Base-by-base conservation (phyloP, 2,888 invertebrate genomes). In the Oligia strigilis region DNA sequence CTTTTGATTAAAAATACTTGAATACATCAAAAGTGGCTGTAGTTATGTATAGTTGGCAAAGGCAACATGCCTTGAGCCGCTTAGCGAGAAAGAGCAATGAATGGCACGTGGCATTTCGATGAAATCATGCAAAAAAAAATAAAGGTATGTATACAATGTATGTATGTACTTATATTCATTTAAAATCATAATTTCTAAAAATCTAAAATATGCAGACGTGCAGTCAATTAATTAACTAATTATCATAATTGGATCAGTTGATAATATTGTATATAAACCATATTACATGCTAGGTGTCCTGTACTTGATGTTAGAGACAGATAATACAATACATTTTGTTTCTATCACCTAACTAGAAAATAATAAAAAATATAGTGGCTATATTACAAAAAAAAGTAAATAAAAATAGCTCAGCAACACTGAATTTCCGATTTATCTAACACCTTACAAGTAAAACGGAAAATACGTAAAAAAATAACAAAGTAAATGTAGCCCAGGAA, bases 351-450 rank as follows among this genome's bases (percentile, higher is more conserved):
- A 94, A 90, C 92, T 94, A 95, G 92, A 93, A 93, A 89, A 95
- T 93, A 94, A 94, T 95, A 94, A 94, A 93, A 94, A 94, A 94
- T 94, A 95, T 94, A 94, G 93, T 94, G 94, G 94, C 91, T 94
- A 94, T 94, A 91, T 94, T 94, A 95, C 93, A 95, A 94, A 95
- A 95, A 94, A 94, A 93, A 91, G 93, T 92, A 92, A 94, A 93
- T 93, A 95, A 95, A 94, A 96, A 94, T 93, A 94, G 92, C 90
- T 94, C 94, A 94, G 94, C 90, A 93, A 94, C 94, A 94, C 92
- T 93, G 92, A 93, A 93, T 93, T 93, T 93, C 91, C 84, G 85
- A 93, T 93, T 94, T 93, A 91, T 88, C 88, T 90, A 93, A 93
- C 89, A 92, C 90, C 93, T 93, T 91, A 93, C 86, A 92, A 92